These are phyloP conservation scores for Leptinotarsa haldemani DNA, from an alignment of 2,888 invertebrate species.

Conservation along the genomic window DNA sequence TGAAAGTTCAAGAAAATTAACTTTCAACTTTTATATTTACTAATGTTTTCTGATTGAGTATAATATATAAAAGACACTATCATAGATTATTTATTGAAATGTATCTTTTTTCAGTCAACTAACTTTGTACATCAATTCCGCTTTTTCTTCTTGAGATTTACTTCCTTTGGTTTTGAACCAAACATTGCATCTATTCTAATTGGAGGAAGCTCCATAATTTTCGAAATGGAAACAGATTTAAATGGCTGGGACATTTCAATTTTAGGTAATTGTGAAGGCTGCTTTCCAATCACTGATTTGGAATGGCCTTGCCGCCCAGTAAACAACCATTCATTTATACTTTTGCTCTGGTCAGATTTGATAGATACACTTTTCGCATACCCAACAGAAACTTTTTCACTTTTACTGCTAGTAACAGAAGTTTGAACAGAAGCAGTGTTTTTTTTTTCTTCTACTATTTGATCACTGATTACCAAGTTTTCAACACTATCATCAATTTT, in stretches of 20 bases:
- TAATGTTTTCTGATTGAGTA: too few species aligned
- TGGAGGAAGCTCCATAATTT: slow-evolving; percentile 27
- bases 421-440: neutral
- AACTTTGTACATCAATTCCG: neutral
- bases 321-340: slow-evolving; percentile 8
- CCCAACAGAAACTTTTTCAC: neutral
- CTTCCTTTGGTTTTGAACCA: slow-evolving; percentile 22
- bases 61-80: too few species aligned
- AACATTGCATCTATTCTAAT: slow-evolving; percentile 22
- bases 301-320: slow-evolving; percentile 28
- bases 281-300: neutral
- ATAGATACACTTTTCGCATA: neutral
- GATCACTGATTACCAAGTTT: neutral
- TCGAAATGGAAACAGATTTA: neutral
- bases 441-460: neutral
- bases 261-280: slow-evolving; percentile 23
- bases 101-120: too few species aligned
- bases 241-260: slow-evolving; percentile 24
- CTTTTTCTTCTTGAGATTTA: slow-evolving; percentile 21
- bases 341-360: neutral
- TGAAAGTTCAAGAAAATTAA: too few species aligned
- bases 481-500: neutral
- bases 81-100: too few species aligned
- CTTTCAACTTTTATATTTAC: too few species aligned
- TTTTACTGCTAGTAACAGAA: neutral